Percentiles rank a stretch among this genome's conserved stretches.
Evolutionary conservation across 2,113 vertebrate species (phyloP).

Genomic region (Albula goreensis): DNA sequence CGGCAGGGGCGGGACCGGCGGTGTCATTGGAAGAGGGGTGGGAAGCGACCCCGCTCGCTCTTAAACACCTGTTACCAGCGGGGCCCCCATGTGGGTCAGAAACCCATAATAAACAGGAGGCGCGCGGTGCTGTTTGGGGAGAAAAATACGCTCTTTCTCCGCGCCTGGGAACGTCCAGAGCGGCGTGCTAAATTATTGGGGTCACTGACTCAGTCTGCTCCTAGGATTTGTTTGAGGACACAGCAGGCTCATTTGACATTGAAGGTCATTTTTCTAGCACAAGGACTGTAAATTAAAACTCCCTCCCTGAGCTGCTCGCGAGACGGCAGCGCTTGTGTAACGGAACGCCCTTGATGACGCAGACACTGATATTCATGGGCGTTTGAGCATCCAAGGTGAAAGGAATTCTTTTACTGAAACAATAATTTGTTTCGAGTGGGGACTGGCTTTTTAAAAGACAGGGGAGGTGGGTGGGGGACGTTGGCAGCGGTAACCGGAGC

Average conservation of each 20-base stretch:
- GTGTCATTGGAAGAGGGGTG: constrained; percentile 68
- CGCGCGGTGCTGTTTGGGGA: constrained; percentile 58
- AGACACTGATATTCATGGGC: constrained; percentile 41
- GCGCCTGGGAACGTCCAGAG: constrained; percentile 68
- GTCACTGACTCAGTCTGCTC: constrained; percentile 73
- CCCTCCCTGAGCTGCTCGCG: constrained; percentile 48
- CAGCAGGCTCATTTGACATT: constrained; percentile 68
- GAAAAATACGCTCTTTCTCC: constrained; percentile 64
- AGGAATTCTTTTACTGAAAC: constrained; percentile 18
- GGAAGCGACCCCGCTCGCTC: constrained; percentile 57
- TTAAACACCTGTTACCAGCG: constrained; percentile 60
- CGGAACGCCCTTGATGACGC: constrained; percentile 43
- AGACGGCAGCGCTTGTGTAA: constrained; percentile 52
- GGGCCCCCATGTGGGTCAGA: constrained; percentile 68
- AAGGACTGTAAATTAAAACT: constrained; percentile 69
- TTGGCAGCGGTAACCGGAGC: background rate
- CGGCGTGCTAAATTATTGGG: constrained; percentile 77
- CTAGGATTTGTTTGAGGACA: constrained; percentile 75
- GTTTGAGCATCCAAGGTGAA: constrained; percentile 39
- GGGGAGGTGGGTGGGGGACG: background rate
- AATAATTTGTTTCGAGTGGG: constrained; percentile 23
- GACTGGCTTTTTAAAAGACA: constrained; percentile 12
- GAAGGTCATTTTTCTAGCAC: constrained; percentile 71
- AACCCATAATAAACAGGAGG: constrained; percentile 76
- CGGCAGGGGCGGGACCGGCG: constrained; percentile 54